phyloP scores from a whole-genome alignment of 2,797 vertebrate genomes.

The Furcifer pardalis region DNA sequence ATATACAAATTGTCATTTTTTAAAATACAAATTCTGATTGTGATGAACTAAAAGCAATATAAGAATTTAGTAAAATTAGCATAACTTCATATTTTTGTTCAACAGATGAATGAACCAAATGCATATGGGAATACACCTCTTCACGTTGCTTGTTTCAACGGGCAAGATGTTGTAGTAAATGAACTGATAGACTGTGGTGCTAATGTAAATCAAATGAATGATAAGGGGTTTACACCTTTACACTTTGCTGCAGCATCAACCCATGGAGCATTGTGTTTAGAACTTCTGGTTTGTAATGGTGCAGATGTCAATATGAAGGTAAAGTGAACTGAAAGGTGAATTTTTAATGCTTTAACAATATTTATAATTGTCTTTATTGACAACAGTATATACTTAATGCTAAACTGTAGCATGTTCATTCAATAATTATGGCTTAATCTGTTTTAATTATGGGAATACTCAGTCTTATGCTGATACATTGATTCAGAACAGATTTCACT shows the following conservation, averaged over 20 bases:
- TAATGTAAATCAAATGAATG: constrained; percentile 95
- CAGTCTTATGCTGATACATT: neutral
- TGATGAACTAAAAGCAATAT: neutral
- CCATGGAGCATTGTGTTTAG: constrained; percentile 93
- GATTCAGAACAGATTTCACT: neutral
- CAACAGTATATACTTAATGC: neutral
- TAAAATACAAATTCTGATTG: neutral
- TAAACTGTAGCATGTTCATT: neutral
- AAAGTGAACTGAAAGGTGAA: constrained; percentile 47
- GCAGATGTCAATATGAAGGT: constrained; percentile 97
- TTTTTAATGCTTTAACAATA: constrained; percentile 35
- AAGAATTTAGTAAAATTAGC: neutral
- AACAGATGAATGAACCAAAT: constrained; percentile 98
- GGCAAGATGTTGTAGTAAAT: constrained; percentile 97
- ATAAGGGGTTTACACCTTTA: constrained; percentile 93
- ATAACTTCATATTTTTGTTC: fast-evolving
- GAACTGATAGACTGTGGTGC: constrained; percentile 96
- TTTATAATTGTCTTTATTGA: neutral
- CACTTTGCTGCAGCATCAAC: constrained; percentile 97
- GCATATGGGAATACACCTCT: constrained; percentile 95
- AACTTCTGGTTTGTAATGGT: constrained; percentile 93
- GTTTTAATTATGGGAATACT: neutral
- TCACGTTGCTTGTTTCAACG: constrained; percentile 97
- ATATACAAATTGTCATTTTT: neutral
- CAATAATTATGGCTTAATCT: neutral